Evolutionary conservation across 2,888 invertebrate genomes (phyloP), one percentile per base, ranked within the genome.

Genomic region (Hirtodrosophila alboralis): DNA sequence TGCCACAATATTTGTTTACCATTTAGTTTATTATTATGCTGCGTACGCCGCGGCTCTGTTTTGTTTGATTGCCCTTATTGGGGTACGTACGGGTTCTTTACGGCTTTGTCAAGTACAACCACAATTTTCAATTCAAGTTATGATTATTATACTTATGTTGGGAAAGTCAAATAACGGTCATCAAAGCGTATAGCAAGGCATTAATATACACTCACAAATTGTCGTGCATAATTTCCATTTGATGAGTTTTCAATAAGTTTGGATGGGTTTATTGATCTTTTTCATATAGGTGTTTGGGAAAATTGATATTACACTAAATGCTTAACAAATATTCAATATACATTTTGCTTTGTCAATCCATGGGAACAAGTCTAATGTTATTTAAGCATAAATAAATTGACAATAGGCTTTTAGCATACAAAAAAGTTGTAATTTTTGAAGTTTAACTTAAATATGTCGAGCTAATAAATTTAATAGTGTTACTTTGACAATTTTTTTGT

Each of bases 11-110:
- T 83, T 85, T 78, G 84, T 85, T 75, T 67, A 83, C 76, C 86
- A 85, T 78, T 86, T 86, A 79, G 86, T 83, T 79, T 79, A 75
- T 79, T 79, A 75, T 86, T 79, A 79, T 79, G 86, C 86, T 58
- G 48, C 62, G 68, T 83, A 72, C 61, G 72, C 64, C 33, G 49
- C 49, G 68, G 57, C 57, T 61, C 58, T 59, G 64, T 52, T 58
- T 64, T 78, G 64, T 79, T 79, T 84, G 86, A 86, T 85, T 79
- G 80, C 80, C 86, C 86, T 85, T 79, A 85, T 79, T 85, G 86
- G 80, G 40, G 26, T 16, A 21, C 18, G 26, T 16, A 21, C 18
- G 47, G 23, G 43, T 30, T 41, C n/a, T n/a, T n/a, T n/a, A n/a
- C 28, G 56, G 33, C 36, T 47, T 37, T 58, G 58, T 56, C 69